phyloP scores from a whole-genome alignment of 1,140 invertebrate species.

The Bombus balteatus region DNA sequence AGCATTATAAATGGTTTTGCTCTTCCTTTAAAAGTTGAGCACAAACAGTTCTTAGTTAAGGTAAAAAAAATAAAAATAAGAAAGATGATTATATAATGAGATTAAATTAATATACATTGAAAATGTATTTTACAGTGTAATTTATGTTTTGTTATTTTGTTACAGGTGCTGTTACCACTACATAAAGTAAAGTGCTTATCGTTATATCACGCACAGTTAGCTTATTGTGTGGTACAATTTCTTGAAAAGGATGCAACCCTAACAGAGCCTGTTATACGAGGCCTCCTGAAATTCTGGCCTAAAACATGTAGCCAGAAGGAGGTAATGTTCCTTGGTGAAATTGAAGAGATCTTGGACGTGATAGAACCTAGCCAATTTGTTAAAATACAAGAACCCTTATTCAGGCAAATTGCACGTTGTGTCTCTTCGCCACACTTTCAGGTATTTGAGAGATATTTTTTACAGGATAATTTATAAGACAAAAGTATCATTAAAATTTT shows the following conservation, averaged over 20 bases:
- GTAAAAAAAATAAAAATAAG: constrained; percentile 58
- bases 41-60: constrained; percentile 99
- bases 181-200: constrained; percentile 98
- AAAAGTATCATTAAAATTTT: background rate
- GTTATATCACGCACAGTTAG: constrained; percentile 97
- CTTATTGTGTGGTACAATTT: constrained; percentile 99
- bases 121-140: background rate
- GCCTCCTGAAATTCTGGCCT: constrained; percentile 99
- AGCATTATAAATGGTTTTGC: constrained; percentile 99
- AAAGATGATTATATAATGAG: background rate
- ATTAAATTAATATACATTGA: background rate
- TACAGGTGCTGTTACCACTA: constrained; percentile 95
- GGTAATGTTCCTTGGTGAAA: constrained; percentile 99
- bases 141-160: constrained; percentile 38
- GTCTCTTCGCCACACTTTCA: constrained; percentile 99
- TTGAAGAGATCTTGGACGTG: constrained; percentile 98
- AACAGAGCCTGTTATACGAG: constrained; percentile 97
- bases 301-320: constrained; percentile 99
- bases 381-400: constrained; percentile 98
- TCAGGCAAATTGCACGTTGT: constrained; percentile 98
- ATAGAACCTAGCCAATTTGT: constrained; percentile 99
- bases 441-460: constrained; percentile 79
- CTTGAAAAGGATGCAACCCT: constrained; percentile 98
- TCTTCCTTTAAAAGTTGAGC: constrained; percentile 97
- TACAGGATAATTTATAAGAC: background rate